Evolutionary conservation across 2,113 vertebrate genomes (phyloP).

Genomic region (Malurus cyaneus): DNA sequence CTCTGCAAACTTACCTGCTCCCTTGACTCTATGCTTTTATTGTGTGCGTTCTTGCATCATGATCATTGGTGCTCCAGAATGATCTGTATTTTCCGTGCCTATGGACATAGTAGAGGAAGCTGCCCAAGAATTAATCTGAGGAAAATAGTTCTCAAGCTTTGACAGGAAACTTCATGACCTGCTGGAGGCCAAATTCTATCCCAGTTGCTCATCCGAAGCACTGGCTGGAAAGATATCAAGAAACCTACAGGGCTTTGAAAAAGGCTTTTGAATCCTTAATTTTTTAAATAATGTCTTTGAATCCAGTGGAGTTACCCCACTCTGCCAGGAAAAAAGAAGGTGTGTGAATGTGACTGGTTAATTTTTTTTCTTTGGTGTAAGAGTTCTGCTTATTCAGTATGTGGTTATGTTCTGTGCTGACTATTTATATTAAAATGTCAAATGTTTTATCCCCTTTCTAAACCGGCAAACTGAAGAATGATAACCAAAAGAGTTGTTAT

Average conservation of each 20-base stretch:
- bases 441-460: neutral
- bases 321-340: neutral
- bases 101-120: neutral
- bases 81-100: neutral
- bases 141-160: neutral
- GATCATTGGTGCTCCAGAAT: neutral
- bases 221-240: neutral
- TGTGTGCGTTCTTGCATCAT: neutral
- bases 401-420: neutral
- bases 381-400: neutral
- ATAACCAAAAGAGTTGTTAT: neutral
- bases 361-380: neutral
- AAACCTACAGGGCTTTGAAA: neutral
- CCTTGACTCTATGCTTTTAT: neutral
- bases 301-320: neutral
- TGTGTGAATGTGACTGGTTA: neutral
- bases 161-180: neutral
- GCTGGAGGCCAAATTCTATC: neutral
- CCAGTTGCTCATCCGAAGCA: neutral
- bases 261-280: neutral
- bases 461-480: neutral
- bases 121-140: neutral
- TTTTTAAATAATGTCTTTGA: neutral
- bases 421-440: neutral
- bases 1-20: neutral